Percentiles rank a stretch among this genome's conserved stretches.
Evolutionary conservation across 2,888 invertebrate species (phyloP).

Genomic region (Synergus umbraculus): DNA sequence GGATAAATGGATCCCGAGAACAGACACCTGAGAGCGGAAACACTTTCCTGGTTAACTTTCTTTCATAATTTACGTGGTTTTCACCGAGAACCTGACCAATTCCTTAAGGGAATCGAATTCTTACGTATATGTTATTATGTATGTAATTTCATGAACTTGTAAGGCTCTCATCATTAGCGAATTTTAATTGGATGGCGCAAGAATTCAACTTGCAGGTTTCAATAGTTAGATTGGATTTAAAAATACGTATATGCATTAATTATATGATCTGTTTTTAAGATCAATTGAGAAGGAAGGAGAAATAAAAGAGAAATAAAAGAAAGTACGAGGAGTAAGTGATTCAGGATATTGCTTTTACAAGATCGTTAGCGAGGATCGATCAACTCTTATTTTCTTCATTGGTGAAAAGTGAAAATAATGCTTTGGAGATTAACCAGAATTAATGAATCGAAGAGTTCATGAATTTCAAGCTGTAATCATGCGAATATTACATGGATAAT

Average conservation of each 20-base stretch:
- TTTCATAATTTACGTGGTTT: conserved; percentile 4
- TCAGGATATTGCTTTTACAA: conserved; percentile 33
- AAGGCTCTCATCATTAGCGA: background rate
- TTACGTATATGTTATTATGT: no score
- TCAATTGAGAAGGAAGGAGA: background rate
- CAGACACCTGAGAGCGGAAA: background rate
- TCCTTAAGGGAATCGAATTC: background rate
- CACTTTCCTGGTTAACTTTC: background rate
- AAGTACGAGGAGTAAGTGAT: conserved; percentile 21
- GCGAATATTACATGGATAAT: background rate
- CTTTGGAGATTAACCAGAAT: conserved; percentile 12
- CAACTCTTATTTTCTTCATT: conserved; percentile 37
- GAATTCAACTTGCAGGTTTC: background rate
- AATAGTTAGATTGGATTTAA: background rate
- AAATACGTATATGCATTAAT: background rate
- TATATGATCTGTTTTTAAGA: background rate
- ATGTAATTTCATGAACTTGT: background rate
- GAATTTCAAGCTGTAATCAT: background rate
- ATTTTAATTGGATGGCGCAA: background rate
- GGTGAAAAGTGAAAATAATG: conserved; percentile 36
- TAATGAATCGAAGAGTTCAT: conserved; percentile 2
- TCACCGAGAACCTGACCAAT: background rate
- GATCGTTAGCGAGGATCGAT: conserved; percentile 32
- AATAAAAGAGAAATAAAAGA: background rate
- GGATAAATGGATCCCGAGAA: background rate